Conservation (phyloP, 2,888 invertebrate species). For the Gymnocheta viridis region DNA sequence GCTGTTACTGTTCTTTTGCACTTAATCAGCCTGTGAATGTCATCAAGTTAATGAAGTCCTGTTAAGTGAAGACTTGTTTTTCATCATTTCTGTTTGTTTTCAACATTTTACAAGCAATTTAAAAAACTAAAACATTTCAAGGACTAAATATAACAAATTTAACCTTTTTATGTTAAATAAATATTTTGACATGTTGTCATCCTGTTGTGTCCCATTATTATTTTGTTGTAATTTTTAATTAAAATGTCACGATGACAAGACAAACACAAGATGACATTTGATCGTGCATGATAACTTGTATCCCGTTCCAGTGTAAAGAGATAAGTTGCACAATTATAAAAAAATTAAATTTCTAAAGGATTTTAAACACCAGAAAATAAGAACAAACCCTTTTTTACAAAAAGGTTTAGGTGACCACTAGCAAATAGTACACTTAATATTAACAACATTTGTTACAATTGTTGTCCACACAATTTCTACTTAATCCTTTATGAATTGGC, state of each 20-base stretch:
- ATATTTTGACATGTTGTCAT: constrained; percentile 42
- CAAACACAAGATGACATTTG: constrained; percentile 26
- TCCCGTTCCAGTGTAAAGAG: constrained; percentile 15
- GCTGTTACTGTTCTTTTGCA: not conserved
- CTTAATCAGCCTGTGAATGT: not conserved
- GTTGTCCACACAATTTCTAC: constrained; percentile 36
- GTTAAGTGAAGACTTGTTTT: constrained; percentile 18
- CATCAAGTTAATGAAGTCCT: constrained; percentile 2
- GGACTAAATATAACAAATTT: not conserved
- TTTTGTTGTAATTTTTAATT: constrained; percentile 28
- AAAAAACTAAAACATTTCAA: not conserved
- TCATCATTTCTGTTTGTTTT: not conserved
- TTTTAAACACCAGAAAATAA: not conserved
- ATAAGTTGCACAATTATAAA: constrained; percentile 45
- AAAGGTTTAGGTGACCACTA: constrained; percentile 54
- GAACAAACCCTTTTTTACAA: constrained; percentile 6
- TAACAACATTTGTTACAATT: constrained; percentile 4
- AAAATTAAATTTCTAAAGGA: not conserved
- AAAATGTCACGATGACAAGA: constrained; percentile 60
- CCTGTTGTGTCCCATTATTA: not conserved
- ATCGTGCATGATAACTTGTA: constrained; percentile 19
- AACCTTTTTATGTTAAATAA: not conserved
- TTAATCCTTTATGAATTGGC: constrained; percentile 34
- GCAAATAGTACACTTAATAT: constrained; percentile 3
- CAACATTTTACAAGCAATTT: not conserved